Evolutionary conservation across 2,113 vertebrate genomes (phyloP).

Genomic region (Lepidothrix coronata): DNA sequence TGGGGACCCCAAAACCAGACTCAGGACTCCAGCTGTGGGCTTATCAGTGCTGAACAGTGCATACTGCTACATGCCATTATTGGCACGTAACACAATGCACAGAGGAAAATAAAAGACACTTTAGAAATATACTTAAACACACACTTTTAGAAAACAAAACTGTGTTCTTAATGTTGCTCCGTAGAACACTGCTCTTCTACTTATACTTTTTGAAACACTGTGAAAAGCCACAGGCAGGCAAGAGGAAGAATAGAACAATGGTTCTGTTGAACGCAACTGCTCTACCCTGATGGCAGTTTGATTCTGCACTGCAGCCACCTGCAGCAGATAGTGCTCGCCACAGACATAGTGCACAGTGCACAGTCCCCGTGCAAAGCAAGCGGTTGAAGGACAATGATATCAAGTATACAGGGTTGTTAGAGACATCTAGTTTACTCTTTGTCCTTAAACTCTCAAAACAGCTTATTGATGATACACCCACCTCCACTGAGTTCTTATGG

Average conservation of each 20-base stretch:
- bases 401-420: neutral
- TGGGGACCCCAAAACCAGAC: neutral
- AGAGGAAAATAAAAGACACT: neutral
- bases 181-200: neutral
- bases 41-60: neutral
- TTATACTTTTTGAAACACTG: accelerated
- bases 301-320: neutral
- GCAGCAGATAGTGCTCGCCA: neutral
- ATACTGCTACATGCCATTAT: neutral
- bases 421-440: neutral
- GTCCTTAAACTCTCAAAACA: neutral
- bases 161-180: neutral
- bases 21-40: neutral
- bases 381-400: accelerated
- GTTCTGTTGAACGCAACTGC: neutral
- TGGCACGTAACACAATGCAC: neutral
- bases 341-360: accelerated
- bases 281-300: neutral
- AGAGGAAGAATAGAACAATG: neutral
- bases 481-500: neutral
- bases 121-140: neutral
- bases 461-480: neutral
- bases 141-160: neutral
- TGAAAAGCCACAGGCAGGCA: neutral
- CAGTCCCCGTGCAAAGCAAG: neutral